These are phyloP conservation scores for Lithophane socia DNA, from an alignment of 2,888 invertebrate species.

Conservation along the genomic window DNA sequence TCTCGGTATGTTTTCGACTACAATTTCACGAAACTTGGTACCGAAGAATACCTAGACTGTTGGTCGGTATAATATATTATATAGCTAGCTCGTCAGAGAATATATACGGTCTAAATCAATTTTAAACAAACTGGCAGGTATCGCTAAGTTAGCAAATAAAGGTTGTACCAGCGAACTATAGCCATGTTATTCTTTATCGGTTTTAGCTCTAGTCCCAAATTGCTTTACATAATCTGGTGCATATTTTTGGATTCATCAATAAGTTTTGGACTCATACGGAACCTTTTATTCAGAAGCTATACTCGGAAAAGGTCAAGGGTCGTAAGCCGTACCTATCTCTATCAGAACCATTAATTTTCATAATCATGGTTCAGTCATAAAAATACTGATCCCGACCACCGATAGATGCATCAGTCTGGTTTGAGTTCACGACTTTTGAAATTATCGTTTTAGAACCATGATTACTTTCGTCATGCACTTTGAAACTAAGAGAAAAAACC, in stretches of 20 bases:
- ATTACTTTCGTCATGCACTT: constrained; percentile 37
- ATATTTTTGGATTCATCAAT: not conserved
- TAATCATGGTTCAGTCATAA: constrained; percentile 10
- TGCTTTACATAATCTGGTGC: not conserved
- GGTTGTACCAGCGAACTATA: not conserved
- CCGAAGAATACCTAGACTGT: not conserved
- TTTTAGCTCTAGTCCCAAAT: not conserved
- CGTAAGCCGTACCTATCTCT: not conserved
- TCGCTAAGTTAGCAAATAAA: not conserved
- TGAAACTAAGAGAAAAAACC: constrained; percentile 10
- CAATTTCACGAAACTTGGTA: not conserved
- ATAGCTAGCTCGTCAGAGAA: not conserved
- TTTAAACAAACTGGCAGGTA: not conserved
- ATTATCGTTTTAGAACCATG: constrained; percentile 13
- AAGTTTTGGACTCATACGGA: not conserved
- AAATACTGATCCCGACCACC: not conserved
- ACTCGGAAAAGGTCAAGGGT: not conserved
- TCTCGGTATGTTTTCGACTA: not conserved
- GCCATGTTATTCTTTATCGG: not conserved
- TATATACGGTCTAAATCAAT: not conserved
- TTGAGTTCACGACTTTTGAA: constrained; percentile 17
- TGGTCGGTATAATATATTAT: not conserved
- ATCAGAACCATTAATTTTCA: not conserved
- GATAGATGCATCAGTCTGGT: constrained; percentile 6
- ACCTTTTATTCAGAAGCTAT: not conserved